Base-by-base conservation (phyloP, 2,113 vertebrate genomes). In the Corapipo altera region DNA sequence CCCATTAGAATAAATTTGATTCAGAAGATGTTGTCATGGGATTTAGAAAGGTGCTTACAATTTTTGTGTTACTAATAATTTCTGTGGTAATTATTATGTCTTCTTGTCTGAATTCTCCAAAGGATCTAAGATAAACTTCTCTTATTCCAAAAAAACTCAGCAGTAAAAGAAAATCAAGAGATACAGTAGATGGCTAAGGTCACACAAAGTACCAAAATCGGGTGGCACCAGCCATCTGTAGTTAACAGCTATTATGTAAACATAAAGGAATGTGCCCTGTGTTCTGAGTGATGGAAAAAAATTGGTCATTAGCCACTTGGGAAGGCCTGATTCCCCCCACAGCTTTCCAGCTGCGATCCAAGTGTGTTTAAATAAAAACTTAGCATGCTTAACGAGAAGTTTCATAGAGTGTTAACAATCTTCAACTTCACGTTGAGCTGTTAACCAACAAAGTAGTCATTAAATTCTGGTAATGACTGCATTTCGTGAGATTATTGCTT, bases 361-460 rank as follows among this genome's bases (percentile, higher is more conserved):
- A 98, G 97, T 88, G 91, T 90, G 91, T 96, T 97, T 95, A 97
- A 97, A 96, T 97, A 97, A 98, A 98, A 98, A 94, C 93, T 92
- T 85, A 93, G 96, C 51, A 44, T 97, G 84, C 96, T 97, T 98
- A 98, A 98, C 97, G 95, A 97, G 98, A 97, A 95, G 97, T 98
- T 98, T 98, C 98, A 98, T 98, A 95, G 98, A 97, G 98, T 98
- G 98, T 98, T 98, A 98, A 98, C 98, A 97, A 97, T 96, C 98
- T 80, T 97, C 96, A 97, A 96, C 98, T 98, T 98, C 97, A 95
- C 96, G 78, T 97, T 81, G 92, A 97, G 97, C 98, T 98, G 97
- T 98, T 98, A 98, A 98, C 93, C 97, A 97, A 98, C 97, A 98
- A 97, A 97, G 98, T 98, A 97, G 91, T 97, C 97, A 98, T 98